phyloP scores from a whole-genome alignment of 2,113 vertebrate genomes.

The Elephantulus edwardii region DNA sequence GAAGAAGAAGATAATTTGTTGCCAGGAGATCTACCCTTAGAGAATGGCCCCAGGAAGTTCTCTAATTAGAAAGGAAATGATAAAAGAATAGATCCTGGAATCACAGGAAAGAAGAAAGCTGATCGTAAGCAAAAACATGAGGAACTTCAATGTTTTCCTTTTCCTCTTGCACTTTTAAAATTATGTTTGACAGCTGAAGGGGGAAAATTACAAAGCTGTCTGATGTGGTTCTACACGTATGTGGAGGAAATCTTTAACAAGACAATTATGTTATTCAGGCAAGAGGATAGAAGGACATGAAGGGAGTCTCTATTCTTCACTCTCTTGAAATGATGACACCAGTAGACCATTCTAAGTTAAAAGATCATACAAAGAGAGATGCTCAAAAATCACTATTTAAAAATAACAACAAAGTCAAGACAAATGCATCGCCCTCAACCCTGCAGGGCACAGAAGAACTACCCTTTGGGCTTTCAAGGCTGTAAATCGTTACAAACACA shows the following conservation, averaged over 20 bases:
- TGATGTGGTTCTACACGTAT: neutral
- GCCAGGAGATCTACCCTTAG: neutral
- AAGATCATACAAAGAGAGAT: neutral
- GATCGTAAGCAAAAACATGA: neutral
- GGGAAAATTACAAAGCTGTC: neutral
- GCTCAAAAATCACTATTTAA: neutral
- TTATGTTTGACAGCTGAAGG: neutral
- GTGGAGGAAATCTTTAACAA: neutral
- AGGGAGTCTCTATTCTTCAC: neutral
- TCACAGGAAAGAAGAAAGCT: neutral
- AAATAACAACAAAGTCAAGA: neutral
- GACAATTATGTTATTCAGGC: neutral
- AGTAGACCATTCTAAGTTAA: no score
- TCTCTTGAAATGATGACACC: neutral
- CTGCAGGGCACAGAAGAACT: no score
- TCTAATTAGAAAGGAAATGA: slow-evolving; percentile 12
- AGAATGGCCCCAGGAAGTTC: neutral
- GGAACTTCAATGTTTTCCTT: neutral
- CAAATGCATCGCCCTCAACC: no score
- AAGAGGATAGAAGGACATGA: neutral
- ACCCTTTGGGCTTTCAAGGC: no score
- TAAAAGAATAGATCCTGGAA: neutral
- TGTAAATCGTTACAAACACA: no score
- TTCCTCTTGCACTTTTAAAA: neutral
- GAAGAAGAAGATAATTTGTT: neutral